A percentile compares a stretch with the other conserved stretches of the same genome.
Evolutionary conservation across 1,140 invertebrate species (phyloP).

Genomic region (Phymastichus coffea): DNA sequence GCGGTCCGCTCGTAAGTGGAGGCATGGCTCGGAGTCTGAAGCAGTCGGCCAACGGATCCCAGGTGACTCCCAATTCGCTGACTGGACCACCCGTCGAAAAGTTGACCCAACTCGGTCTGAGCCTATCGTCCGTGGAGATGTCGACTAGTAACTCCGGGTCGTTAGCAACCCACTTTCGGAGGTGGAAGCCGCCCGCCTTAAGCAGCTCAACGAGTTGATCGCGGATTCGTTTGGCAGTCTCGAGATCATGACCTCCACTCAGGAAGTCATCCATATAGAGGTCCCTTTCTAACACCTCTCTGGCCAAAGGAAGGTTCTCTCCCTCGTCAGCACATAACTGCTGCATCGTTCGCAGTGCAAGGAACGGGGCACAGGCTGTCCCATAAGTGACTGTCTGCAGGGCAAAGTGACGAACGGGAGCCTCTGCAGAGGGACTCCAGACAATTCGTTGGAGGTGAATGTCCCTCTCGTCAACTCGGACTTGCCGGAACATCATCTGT

Average conservation of each 20-base stretch:
- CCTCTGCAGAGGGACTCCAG: background rate
- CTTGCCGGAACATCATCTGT: slow-evolving; percentile 4
- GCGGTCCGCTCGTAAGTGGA: background rate
- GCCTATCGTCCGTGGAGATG: background rate
- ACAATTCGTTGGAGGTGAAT: background rate
- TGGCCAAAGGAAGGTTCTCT: background rate
- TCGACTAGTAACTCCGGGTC: background rate
- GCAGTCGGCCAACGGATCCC: background rate
- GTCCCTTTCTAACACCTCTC: background rate
- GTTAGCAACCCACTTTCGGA: background rate
- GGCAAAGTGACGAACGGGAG: background rate
- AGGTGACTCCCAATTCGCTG: background rate
- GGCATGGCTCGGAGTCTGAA: background rate
- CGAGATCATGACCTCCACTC: too few relatives aligned
- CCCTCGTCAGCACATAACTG: background rate
- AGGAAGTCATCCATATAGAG: slow-evolving; percentile 17
- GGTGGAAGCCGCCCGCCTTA: background rate
- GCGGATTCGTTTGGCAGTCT: background rate
- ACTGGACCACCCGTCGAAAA: background rate
- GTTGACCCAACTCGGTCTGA: background rate
- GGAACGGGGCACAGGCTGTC: too few relatives aligned
- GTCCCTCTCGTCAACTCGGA: background rate
- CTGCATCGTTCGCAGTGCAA: background rate
- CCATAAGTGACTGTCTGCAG: too few relatives aligned
- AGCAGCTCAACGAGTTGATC: background rate